These are phyloP conservation scores for Karalla daura DNA, from an alignment of 2,797 vertebrate species.

Conservation along the genomic window DNA sequence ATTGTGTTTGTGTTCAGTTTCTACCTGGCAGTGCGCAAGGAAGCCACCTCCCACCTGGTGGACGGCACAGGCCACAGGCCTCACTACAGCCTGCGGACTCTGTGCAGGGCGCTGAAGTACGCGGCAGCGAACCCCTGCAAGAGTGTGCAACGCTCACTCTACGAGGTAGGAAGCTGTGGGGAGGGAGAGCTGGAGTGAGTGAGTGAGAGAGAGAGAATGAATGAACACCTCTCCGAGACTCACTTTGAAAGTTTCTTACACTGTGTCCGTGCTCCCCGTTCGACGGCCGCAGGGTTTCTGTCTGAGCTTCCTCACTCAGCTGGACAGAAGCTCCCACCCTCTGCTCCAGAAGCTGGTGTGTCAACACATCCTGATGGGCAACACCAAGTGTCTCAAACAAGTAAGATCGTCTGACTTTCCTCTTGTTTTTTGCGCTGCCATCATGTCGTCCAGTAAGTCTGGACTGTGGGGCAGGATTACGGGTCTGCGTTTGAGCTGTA, in stretches of 20 bases:
- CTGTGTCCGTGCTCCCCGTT: background rate
- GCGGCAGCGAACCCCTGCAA: conserved; percentile 89
- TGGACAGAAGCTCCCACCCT: conserved; percentile 93
- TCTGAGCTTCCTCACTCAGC: conserved; percentile 95
- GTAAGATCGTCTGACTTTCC: conserved; percentile 63
- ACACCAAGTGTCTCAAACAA: conserved; percentile 92
- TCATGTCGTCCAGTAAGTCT: background rate
- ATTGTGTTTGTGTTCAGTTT: conserved; percentile 82
- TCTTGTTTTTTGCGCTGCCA: background rate
- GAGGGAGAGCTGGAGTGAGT: fast-evolving
- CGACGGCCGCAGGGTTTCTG: conserved; percentile 90
- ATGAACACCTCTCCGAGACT: too few relatives aligned
- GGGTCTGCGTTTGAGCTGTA: background rate
- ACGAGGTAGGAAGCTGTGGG: conserved; percentile 88
- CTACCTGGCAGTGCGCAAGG: conserved; percentile 90
- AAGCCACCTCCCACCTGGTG: conserved; percentile 85
- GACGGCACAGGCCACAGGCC: conserved; percentile 95
- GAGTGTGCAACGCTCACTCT: conserved; percentile 92
- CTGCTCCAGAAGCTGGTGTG: conserved; percentile 92
- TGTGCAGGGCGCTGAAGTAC: conserved; percentile 94
- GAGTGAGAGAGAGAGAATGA: too few relatives aligned
- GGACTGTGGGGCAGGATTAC: background rate
- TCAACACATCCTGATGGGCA: conserved; percentile 90
- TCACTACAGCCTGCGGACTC: conserved; percentile 94
- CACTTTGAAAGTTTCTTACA: too few relatives aligned